Conservation (phyloP, 2,888 invertebrate species). For the Acrocyrtus sp. region DNA sequence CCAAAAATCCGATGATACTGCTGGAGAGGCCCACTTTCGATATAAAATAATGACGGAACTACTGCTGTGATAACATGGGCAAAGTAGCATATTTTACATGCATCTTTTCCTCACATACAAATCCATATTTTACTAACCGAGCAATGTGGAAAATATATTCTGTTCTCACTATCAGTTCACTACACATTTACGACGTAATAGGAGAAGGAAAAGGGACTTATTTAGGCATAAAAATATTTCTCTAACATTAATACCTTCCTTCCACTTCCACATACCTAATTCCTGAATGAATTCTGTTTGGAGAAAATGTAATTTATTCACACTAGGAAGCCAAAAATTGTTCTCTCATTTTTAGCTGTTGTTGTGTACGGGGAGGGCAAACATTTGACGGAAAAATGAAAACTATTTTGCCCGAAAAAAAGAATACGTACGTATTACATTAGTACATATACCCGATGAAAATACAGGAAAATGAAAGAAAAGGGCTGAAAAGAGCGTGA, state of each 20-base stretch:
- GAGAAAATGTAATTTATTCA: constrained; percentile 46
- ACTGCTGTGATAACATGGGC: constrained; percentile 38
- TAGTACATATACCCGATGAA: too few relatives aligned
- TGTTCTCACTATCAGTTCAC: too few relatives aligned
- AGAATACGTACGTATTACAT: too few relatives aligned
- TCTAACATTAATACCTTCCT: too few relatives aligned
- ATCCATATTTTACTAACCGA: too few relatives aligned
- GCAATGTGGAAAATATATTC: too few relatives aligned
- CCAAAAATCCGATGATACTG: too few relatives aligned
- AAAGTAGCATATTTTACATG: constrained; percentile 32
- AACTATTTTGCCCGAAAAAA: constrained; percentile 50
- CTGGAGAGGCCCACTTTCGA: too few relatives aligned
- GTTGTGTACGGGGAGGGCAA: constrained; percentile 20
- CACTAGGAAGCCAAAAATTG: constrained; percentile 39
- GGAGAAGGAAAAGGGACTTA: too few relatives aligned
- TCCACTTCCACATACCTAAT: neutral
- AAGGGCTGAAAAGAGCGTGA: constrained; percentile 6
- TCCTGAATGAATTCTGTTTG: constrained; percentile 17
- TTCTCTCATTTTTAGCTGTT: neutral
- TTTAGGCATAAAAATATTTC: too few relatives aligned
- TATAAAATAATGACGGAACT: constrained; percentile 17
- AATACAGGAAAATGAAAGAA: neutral
- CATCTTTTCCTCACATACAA: too few relatives aligned
- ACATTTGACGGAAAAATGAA: constrained; percentile 44
- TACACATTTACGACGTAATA: too few relatives aligned